A percentile compares a stretch with the other conserved stretches of the same genome.
phyloP scores from a whole-genome alignment of 2,113 vertebrate genomes.

The Nematolebias whitei region DNA sequence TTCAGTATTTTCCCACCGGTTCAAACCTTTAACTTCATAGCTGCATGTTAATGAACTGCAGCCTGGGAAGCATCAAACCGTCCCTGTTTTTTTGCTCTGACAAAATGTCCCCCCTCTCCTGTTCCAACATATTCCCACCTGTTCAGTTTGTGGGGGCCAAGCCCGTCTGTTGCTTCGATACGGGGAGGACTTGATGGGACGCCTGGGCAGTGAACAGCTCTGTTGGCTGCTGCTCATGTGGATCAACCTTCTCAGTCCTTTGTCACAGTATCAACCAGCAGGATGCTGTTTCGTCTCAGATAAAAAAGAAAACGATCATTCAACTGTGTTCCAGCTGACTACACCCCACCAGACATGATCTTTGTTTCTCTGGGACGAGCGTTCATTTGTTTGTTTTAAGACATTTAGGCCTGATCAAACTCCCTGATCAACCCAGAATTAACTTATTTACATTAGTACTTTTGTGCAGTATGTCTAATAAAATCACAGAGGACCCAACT shows the following conservation, averaged over 20 bases:
- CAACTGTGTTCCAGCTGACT: too few relatives aligned
- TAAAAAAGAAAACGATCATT: too few relatives aligned
- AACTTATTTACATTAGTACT: background rate
- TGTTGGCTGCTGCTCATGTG: background rate
- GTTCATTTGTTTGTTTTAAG: background rate
- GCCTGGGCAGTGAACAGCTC: background rate
- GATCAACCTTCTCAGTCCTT: background rate
- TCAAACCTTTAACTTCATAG: background rate
- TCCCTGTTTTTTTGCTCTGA: background rate
- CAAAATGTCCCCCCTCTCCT: background rate
- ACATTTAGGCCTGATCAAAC: background rate
- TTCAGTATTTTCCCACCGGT: slow-evolving; percentile 1
- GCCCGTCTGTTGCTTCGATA: background rate
- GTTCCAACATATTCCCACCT: slow-evolving; percentile 5
- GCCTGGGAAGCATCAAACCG: background rate
- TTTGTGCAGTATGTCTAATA: background rate
- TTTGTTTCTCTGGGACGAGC: background rate
- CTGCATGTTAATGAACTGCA: background rate
- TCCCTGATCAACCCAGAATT: background rate
- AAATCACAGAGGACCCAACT: background rate
- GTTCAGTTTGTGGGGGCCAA: background rate
- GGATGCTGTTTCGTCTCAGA: background rate
- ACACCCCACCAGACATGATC: too few relatives aligned
- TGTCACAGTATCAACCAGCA: background rate
- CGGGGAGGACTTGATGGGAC: background rate